Evolutionary conservation across 2,888 invertebrate genomes (phyloP).

Genomic region (Arrhopalites spinosus): DNA sequence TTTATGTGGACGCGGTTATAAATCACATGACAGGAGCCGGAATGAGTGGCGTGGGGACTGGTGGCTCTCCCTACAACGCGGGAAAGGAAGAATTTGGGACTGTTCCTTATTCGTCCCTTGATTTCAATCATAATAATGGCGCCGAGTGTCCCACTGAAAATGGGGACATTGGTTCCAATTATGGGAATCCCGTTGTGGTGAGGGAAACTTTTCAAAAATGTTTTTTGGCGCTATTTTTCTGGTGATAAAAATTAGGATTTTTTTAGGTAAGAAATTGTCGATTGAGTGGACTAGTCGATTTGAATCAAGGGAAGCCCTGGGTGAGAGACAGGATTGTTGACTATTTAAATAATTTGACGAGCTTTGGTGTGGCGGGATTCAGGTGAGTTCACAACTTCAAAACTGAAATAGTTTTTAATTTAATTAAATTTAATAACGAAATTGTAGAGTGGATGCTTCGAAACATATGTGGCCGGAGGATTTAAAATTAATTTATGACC

Average conservation of each 20-base stretch:
- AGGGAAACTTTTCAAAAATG: background rate
- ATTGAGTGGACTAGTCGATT: slow-evolving; percentile 73
- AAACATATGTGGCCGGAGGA: slow-evolving; percentile 71
- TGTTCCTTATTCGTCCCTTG: slow-evolving; percentile 57
- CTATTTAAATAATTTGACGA: slow-evolving; percentile 70
- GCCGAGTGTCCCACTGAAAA: slow-evolving; percentile 54
- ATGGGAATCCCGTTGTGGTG: background rate
- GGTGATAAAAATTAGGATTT: no score
- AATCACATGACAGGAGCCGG: slow-evolving; percentile 81
- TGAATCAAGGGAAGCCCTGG: slow-evolving; percentile 70
- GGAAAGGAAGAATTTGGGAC: slow-evolving; percentile 53
- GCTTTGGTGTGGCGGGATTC: slow-evolving; percentile 82
- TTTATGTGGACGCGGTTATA: slow-evolving; percentile 77
- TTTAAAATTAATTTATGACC: slow-evolving; percentile 68
- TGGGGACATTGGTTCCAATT: slow-evolving; percentile 57
- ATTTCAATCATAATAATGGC: slow-evolving; percentile 58
- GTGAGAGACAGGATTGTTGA: slow-evolving; percentile 70
- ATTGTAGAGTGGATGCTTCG: slow-evolving; percentile 60
- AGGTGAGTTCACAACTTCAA: slow-evolving; percentile 59
- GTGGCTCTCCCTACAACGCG: slow-evolving; percentile 57
- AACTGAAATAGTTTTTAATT: background rate
- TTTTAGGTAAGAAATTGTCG: slow-evolving; percentile 67
- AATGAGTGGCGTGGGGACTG: slow-evolving; percentile 58
- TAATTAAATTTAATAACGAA: background rate
- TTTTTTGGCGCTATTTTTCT: background rate